A percentile compares a stretch with the other conserved stretches of the same genome.
Conservation (phyloP, 2,797 vertebrate genomes). For the Helostoma temminkii region DNA sequence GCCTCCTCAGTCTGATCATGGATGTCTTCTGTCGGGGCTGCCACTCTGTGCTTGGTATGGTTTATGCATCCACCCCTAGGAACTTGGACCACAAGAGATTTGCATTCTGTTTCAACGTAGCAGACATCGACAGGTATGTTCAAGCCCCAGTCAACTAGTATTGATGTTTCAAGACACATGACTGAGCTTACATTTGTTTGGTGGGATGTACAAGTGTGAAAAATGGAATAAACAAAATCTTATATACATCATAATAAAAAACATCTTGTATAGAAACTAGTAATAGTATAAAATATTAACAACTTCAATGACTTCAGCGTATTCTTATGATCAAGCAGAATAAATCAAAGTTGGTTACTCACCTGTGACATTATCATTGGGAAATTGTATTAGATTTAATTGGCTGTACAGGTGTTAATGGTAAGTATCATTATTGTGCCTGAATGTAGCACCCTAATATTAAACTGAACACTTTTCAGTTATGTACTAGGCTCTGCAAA, state of each 20-base stretch:
- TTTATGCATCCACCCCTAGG: slow-evolving; percentile 89
- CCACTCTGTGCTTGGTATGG: slow-evolving; percentile 81
- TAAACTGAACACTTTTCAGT: slow-evolving; percentile 72
- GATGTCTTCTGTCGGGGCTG: slow-evolving; percentile 87
- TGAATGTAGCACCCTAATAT: background rate
- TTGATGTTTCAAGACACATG: background rate
- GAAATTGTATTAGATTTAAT: background rate
- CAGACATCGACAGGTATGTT: slow-evolving; percentile 88
- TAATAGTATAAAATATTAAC: background rate
- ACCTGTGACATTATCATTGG: too few species aligned
- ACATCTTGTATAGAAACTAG: too few species aligned
- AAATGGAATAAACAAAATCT: background rate
- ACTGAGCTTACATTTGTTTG: background rate
- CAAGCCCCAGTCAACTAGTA: background rate
- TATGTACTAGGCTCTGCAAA: slow-evolving; percentile 88
- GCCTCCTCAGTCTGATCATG: slow-evolving; percentile 82
- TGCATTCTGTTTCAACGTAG: slow-evolving; percentile 87
- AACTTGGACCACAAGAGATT: slow-evolving; percentile 89
- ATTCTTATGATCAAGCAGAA: too few species aligned
- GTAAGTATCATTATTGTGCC: background rate
- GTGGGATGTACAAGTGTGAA: too few species aligned
- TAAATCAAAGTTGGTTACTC: too few species aligned
- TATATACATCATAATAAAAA: too few species aligned
- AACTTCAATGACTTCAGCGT: background rate
- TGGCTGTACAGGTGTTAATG: background rate